These are phyloP conservation scores for Eupsittula cactorum DNA, from an alignment of 2,113 vertebrate species.

Conservation along the genomic window DNA sequence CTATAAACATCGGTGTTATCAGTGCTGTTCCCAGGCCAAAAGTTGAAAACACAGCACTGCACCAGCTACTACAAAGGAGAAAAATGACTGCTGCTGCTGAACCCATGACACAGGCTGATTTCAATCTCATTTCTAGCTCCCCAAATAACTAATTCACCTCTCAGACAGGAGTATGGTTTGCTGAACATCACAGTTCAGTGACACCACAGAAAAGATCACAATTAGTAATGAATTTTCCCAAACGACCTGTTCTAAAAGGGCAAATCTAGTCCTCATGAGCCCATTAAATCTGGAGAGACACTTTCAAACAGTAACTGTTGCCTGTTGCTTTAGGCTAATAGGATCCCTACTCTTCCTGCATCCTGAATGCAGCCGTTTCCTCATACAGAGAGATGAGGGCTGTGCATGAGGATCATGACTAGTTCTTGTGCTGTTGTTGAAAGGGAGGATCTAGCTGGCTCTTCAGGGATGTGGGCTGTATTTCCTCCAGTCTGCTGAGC, in stretches of 20 bases:
- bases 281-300: conserved; percentile 12
- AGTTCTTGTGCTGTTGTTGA: neutral
- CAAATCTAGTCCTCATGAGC: neutral
- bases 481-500: neutral
- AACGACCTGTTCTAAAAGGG: conserved; percentile 44
- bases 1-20: too few species aligned
- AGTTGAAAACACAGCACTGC: too few species aligned
- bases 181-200: neutral
- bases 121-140: neutral
- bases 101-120: neutral
- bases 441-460: neutral
- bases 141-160: neutral
- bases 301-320: conserved; percentile 1
- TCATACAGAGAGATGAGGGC: neutral
- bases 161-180: neutral
- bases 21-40: too few species aligned
- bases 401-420: neutral
- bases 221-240: conserved; percentile 45
- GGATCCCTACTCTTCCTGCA: neutral
- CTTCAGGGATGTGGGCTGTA: neutral
- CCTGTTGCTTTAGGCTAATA: conserved; percentile 1
- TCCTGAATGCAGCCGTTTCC: neutral
- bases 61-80: too few species aligned
- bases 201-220: neutral
- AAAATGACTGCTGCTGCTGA: too few species aligned